phyloP scores from a whole-genome alignment of 2,888 invertebrate species.

The Agrotis clavis region DNA sequence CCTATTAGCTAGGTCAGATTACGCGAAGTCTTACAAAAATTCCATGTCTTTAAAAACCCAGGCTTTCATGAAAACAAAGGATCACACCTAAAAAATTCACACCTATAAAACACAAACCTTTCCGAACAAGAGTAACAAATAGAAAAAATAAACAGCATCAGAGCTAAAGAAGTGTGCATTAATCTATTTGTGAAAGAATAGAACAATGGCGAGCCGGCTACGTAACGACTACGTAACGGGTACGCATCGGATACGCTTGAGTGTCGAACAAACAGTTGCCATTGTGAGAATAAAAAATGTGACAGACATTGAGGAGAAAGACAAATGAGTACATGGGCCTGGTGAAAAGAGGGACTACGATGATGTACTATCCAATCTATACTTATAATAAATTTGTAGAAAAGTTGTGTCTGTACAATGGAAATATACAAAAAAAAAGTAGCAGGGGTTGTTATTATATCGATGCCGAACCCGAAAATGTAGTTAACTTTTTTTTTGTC shows the following conservation, averaged over 20 bases:
- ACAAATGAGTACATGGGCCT: background rate
- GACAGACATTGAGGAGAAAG: conserved; percentile 2
- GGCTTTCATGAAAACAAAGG: conserved; percentile 14
- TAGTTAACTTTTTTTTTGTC: no score
- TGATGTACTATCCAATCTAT: no score
- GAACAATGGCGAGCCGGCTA: conserved; percentile 40
- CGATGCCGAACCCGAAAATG: no score
- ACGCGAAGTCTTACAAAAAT: background rate
- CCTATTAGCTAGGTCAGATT: background rate
- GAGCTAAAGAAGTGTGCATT: conserved; percentile 38
- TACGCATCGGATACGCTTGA: conserved; percentile 31
- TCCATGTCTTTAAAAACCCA: background rate
- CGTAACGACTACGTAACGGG: conserved; percentile 39
- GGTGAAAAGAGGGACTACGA: no score
- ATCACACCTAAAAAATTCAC: conserved; percentile 9
- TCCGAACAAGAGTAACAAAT: conserved; percentile 19
- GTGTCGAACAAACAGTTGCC: conserved; percentile 27
- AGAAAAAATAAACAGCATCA: conserved; percentile 42
- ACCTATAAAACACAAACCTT: conserved; percentile 27
- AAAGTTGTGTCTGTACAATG: no score
- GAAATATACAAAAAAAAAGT: no score
- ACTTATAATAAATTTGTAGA: no score
- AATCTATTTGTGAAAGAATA: conserved; percentile 46
- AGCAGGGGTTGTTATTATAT: no score
- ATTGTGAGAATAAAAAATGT: conserved; percentile 24